Evolutionary conservation across 2,797 vertebrate species (phyloP).

Genomic region (Austrolebias charrua): DNA sequence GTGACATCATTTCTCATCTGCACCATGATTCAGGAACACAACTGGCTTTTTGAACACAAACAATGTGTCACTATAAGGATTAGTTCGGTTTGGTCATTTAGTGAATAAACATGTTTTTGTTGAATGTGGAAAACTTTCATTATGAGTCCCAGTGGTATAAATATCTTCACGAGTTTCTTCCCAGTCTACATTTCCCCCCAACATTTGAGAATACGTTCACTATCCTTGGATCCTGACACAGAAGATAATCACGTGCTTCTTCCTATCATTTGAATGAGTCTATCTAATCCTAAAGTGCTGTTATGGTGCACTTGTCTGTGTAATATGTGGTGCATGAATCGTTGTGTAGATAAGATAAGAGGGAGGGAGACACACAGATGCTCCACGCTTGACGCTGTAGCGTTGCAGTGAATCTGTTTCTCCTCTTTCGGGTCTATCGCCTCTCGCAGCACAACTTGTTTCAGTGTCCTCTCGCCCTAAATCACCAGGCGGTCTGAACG

Average conservation of each 20-base stretch:
- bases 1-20: no score
- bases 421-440: conserved; percentile 64
- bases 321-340: conserved; percentile 49
- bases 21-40: no score
- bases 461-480: conserved; percentile 71
- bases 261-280: conserved; percentile 37
- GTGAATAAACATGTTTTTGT: no score
- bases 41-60: no score
- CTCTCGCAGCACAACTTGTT: conserved; percentile 64
- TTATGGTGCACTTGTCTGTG: conserved; percentile 43
- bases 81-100: no score
- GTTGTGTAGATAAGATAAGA: conserved; percentile 61
- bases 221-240: conserved; percentile 28
- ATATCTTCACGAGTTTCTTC: no score
- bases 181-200: background rate
- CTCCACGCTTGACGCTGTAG: conserved; percentile 20
- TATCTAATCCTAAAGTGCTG: conserved; percentile 29
- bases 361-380: conserved; percentile 42
- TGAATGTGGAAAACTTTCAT: background rate
- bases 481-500: conserved; percentile 66
- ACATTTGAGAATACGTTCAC: background rate
- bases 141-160: background rate
- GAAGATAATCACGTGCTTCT: conserved; percentile 26
- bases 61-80: no score
- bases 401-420: conserved; percentile 55